Conservation (phyloP, 2,797 vertebrate genomes). For the Thamnophis elegans region DNA sequence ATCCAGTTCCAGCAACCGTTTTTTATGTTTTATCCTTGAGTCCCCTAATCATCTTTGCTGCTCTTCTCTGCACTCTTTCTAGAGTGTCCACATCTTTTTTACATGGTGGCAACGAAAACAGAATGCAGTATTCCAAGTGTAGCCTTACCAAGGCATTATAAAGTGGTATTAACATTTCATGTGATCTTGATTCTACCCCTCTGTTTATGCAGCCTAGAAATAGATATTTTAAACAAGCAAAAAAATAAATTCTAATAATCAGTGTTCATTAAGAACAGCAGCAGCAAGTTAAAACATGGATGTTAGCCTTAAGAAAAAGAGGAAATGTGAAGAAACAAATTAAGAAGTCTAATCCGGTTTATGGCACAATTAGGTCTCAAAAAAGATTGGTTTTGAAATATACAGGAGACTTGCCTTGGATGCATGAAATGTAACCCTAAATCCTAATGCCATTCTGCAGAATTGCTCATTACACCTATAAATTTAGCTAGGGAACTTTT, state of each 20-base stretch:
- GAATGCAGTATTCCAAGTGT: too few species aligned
- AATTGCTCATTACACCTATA: not conserved
- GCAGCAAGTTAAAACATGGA: not conserved
- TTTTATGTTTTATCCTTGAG: too few species aligned
- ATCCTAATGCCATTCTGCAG: not conserved
- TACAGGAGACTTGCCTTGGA: not conserved
- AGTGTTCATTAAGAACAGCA: not conserved
- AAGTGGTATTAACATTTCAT: too few species aligned
- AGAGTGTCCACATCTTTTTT: too few species aligned
- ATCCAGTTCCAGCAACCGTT: too few species aligned
- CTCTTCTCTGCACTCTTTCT: too few species aligned
- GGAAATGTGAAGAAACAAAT: not conserved
- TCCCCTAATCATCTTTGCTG: too few species aligned
- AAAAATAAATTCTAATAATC: not conserved
- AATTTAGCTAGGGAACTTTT: not conserved
- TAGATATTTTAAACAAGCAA: not conserved
- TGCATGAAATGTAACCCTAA: not conserved
- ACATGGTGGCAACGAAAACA: too few species aligned
- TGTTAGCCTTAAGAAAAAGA: not conserved
- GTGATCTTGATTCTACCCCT: too few species aligned
- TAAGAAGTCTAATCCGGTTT: not conserved
- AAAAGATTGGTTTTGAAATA: not conserved
- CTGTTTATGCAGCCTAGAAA: not conserved
- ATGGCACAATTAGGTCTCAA: not conserved
- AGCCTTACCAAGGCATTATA: too few species aligned